Conservation (phyloP, 2,888 invertebrate genomes). For the Apoderus coryli region DNA sequence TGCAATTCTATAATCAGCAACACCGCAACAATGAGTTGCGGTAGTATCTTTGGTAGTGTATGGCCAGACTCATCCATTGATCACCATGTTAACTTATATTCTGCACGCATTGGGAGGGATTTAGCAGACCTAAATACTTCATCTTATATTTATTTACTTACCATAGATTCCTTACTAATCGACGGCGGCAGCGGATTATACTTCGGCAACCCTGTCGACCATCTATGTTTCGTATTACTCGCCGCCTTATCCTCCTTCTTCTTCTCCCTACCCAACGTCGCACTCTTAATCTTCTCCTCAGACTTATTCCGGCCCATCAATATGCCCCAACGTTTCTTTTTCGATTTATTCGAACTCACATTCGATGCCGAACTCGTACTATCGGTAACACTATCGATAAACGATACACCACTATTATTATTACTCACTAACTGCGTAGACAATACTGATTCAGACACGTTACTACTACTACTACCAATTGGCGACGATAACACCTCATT, state of each 20-base stretch:
- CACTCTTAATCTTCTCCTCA: constrained; percentile 45
- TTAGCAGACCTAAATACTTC: no score
- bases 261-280: constrained; percentile 53
- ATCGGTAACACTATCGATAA: no score
- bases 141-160: constrained; percentile 33
- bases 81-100: no score
- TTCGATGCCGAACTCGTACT: constrained; percentile 20
- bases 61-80: no score
- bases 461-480: background rate
- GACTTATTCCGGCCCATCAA: constrained; percentile 47
- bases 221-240: constrained; percentile 44
- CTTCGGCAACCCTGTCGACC: constrained; percentile 58
- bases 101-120: no score
- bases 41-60: no score
- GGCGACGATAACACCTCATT: constrained; percentile 22
- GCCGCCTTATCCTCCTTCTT: constrained; percentile 36
- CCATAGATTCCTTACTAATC: constrained; percentile 69
- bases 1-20: no score
- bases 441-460: background rate
- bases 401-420: constrained; percentile 6
- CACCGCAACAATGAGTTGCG: no score
- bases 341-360: constrained; percentile 26
- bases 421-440: background rate
- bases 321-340: constrained; percentile 52
- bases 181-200: constrained; percentile 58